Percentiles rank a stretch among this genome's conserved stretches.
Conservation (phyloP, 2,797 vertebrate genomes). For the Catharus ustulatus region DNA sequence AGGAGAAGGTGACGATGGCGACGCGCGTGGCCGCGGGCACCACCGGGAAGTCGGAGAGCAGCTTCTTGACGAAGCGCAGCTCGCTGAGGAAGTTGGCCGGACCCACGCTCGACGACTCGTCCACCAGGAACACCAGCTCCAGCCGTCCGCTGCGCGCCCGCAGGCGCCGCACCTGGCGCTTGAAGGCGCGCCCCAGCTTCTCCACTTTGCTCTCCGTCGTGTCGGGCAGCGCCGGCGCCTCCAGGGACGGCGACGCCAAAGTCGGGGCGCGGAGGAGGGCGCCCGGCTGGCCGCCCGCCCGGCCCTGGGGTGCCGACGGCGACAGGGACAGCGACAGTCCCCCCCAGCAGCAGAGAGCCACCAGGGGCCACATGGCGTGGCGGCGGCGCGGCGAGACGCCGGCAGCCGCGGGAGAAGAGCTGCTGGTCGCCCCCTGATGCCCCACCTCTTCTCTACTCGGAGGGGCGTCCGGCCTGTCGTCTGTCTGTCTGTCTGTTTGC, state of each 20-base stretch:
- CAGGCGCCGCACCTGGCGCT: constrained; percentile 87
- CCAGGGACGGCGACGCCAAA: constrained; percentile 27
- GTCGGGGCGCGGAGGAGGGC: neutral
- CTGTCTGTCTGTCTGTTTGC: neutral
- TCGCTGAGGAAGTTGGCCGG: constrained; percentile 92
- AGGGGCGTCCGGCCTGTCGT: constrained; percentile 58
- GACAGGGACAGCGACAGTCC: constrained; percentile 39
- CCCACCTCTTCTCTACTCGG: constrained; percentile 43
- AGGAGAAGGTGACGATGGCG: constrained; percentile 94
- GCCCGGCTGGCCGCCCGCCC: constrained; percentile 43
- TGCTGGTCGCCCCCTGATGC: neutral
- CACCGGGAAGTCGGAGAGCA: constrained; percentile 96
- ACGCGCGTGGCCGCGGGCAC: constrained; percentile 91
- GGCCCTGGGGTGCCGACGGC: neutral
- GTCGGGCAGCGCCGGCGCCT: constrained; percentile 74
- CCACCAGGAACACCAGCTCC: constrained; percentile 95
- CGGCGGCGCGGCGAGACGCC: neutral
- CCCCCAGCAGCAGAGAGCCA: constrained; percentile 71
- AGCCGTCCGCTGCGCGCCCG: constrained; percentile 86
- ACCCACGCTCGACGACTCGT: constrained; percentile 97
- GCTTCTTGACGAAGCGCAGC: constrained; percentile 93
- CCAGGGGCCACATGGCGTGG: constrained; percentile 70
- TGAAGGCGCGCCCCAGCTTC: constrained; percentile 89
- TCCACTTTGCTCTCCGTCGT: constrained; percentile 87
- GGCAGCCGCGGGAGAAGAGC: neutral